Conservation (phyloP, 2,888 invertebrate genomes). For the Chrysolina oricalcia region DNA sequence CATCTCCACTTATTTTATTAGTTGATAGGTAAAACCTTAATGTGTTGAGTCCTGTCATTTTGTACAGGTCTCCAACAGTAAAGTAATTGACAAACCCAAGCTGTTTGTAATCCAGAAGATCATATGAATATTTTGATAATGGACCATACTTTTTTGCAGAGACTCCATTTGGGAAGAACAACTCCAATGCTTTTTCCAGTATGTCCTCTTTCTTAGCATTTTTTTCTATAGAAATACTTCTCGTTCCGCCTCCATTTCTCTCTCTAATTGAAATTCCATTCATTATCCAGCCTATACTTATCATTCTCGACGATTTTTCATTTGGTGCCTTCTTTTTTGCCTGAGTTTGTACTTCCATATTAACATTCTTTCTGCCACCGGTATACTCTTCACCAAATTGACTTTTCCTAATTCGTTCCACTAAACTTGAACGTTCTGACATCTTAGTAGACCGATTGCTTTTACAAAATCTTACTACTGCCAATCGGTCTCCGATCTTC, state of each 20-base stretch:
- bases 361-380: conserved; percentile 22
- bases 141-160: conserved; percentile 31
- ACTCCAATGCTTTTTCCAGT: conserved; percentile 33
- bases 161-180: conserved; percentile 36
- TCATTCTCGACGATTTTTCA: conserved; percentile 37
- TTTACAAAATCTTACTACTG: conserved; percentile 27
- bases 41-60: conserved; percentile 40
- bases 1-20: conserved; percentile 30
- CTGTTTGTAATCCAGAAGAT: conserved; percentile 38
- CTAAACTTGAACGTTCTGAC: conserved; percentile 29
- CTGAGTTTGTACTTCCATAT: not conserved
- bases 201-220: conserved; percentile 35
- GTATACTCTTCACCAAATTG: conserved; percentile 19
- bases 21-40: conserved; percentile 47
- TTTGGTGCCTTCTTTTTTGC: conserved; percentile 31
- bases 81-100: conserved; percentile 37
- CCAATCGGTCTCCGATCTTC: conserved; percentile 31
- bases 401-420: conserved; percentile 12
- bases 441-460: conserved; percentile 6
- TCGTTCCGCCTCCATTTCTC: not conserved
- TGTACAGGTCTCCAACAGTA: conserved; percentile 40
- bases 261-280: conserved; percentile 27
- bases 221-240: conserved; percentile 23
- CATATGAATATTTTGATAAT: conserved; percentile 34
- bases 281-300: conserved; percentile 38